Conservation (phyloP, 2,888 invertebrate species). For the Panopea generosa region DNA sequence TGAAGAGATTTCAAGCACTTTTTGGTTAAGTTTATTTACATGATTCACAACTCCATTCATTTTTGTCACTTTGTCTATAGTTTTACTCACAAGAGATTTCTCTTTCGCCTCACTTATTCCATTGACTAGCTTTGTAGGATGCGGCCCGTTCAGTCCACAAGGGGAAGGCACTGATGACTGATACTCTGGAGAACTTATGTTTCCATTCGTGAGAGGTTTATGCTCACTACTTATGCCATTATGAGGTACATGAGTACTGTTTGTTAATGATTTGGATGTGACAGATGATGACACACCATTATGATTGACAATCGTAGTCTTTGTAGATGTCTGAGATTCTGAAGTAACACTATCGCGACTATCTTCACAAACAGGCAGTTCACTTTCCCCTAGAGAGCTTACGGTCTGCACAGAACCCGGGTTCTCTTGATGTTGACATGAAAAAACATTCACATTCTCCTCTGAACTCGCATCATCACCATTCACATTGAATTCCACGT, state of each 20-base stretch:
- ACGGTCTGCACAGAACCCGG: constrained; percentile 47
- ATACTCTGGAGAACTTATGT: constrained; percentile 59
- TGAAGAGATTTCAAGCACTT: constrained; percentile 27
- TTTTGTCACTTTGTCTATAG: constrained; percentile 63
- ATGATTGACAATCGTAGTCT: constrained; percentile 33
- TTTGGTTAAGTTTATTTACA: constrained; percentile 48
- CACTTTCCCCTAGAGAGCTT: constrained; percentile 38
- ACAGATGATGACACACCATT: constrained; percentile 25
- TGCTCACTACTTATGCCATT: constrained; percentile 58
- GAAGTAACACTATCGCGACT: constrained; percentile 46
- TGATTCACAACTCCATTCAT: constrained; percentile 77
- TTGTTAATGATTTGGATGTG: constrained; percentile 36
- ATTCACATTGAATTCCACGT: constrained; percentile 59
- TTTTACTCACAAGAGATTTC: constrained; percentile 35
- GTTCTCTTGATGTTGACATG: constrained; percentile 41
- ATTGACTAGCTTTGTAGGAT: constrained; percentile 57
- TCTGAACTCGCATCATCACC: constrained; percentile 51
- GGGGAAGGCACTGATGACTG: constrained; percentile 56
- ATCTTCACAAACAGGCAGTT: constrained; percentile 28
- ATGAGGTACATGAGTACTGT: constrained; percentile 60
- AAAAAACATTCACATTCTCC: constrained; percentile 42
- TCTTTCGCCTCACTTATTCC: constrained; percentile 48
- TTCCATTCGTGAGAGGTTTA: constrained; percentile 60
- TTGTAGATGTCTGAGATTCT: constrained; percentile 56
- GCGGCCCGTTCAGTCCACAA: constrained; percentile 42